A percentile compares a stretch with the other conserved stretches of the same genome.
Conservation (phyloP, 2,888 invertebrate genomes). For the Trichogramma evanescens region DNA sequence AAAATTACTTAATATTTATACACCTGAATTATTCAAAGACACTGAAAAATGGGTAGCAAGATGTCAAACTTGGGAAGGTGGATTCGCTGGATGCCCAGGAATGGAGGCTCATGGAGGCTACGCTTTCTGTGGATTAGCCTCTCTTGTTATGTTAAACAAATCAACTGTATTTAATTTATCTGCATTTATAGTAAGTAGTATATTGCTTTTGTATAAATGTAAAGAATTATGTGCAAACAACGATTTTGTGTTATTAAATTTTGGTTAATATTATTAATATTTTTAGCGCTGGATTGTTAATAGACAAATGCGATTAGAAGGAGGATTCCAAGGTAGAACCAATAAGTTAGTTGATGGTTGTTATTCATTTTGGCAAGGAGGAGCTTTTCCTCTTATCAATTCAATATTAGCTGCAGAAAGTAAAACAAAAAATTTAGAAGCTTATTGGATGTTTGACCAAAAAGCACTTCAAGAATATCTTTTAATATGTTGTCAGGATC, state of each 20-base stretch:
- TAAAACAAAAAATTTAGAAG: conserved; percentile 31
- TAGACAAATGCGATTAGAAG: conserved; percentile 89
- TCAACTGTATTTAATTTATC: conserved; percentile 68
- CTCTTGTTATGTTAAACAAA: conserved; percentile 74
- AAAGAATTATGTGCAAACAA: background rate
- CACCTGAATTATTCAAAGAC: conserved; percentile 70
- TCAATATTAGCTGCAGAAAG: conserved; percentile 56
- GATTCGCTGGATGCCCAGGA: conserved; percentile 88
- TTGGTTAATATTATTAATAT: conserved; percentile 2
- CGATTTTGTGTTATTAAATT: background rate
- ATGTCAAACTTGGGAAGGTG: conserved; percentile 99
- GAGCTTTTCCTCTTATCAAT: conserved; percentile 80
- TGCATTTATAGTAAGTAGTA: conserved; percentile 57
- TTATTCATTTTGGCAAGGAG: conserved; percentile 99
- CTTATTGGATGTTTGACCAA: conserved; percentile 72
- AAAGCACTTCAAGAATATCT: conserved; percentile 91
- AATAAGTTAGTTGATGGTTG: conserved; percentile 98
- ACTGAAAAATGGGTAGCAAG: conserved; percentile 87
- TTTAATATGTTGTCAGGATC: conserved; percentile 83
- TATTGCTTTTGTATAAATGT: background rate
- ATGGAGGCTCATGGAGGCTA: conserved; percentile 99
- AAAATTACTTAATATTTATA: conserved; percentile 72
- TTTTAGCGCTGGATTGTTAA: conserved; percentile 77
- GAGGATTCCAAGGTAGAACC: conserved; percentile 95
- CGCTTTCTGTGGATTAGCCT: conserved; percentile 92